A percentile compares a stretch with the other conserved stretches of the same genome.
Evolutionary conservation across 2,797 vertebrate genomes (phyloP).

Genomic region (Rousettus madagascariensis): DNA sequence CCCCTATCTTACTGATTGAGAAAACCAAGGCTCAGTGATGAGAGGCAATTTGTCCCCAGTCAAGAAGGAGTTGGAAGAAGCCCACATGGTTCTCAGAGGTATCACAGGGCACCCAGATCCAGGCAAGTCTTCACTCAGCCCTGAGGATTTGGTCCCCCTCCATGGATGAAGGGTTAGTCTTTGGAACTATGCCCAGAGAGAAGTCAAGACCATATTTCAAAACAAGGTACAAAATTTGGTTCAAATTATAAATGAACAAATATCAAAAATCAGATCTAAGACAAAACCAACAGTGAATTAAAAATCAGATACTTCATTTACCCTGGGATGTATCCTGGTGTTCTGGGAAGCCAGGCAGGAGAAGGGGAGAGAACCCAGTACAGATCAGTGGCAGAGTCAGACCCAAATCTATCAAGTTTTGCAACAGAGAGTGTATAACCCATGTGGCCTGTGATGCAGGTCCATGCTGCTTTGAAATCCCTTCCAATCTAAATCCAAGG

Average conservation of each 20-base stretch:
- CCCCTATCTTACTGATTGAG: too few relatives aligned
- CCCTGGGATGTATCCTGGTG: background rate
- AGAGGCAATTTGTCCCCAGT: background rate
- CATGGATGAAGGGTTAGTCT: background rate
- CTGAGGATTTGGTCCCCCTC: background rate
- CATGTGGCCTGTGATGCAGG: background rate
- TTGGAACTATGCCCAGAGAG: background rate
- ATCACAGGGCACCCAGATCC: background rate
- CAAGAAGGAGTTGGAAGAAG: background rate
- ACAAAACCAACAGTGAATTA: constrained; percentile 45
- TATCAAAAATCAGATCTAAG: constrained; percentile 57
- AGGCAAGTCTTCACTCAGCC: background rate
- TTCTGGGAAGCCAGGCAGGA: background rate
- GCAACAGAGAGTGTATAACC: background rate
- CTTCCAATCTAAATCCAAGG: background rate
- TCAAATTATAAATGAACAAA: constrained; percentile 24
- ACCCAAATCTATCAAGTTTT: background rate
- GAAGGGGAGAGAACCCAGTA: background rate
- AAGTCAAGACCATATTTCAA: background rate
- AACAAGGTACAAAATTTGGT: background rate
- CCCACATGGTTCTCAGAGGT: background rate
- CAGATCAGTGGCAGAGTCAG: background rate
- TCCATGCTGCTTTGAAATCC: background rate
- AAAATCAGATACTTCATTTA: constrained; percentile 53
- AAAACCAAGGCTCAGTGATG: background rate